phyloP scores from a whole-genome alignment of 2,888 invertebrate genomes.

The Agonopterix heracliana region DNA sequence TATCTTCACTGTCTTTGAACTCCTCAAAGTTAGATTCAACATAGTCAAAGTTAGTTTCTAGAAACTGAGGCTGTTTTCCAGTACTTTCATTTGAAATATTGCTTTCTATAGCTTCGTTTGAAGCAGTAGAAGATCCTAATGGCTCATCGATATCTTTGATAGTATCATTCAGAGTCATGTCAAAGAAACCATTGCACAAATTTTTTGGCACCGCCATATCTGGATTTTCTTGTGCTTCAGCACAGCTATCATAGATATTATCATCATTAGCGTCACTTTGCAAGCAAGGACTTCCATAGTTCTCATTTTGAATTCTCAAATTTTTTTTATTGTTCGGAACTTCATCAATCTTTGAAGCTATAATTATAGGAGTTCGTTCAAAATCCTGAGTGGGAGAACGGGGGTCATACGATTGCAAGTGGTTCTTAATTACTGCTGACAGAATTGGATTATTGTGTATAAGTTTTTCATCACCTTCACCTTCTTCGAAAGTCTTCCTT shows the following conservation, averaged over 20 bases:
- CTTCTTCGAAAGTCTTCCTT: slow-evolving; percentile 63
- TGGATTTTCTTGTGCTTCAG: slow-evolving; percentile 39
- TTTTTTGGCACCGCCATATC: slow-evolving; percentile 57
- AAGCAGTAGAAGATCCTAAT: slow-evolving; percentile 59
- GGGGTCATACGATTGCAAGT: slow-evolving; percentile 71
- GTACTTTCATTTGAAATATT: slow-evolving; percentile 39
- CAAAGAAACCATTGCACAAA: slow-evolving; percentile 52
- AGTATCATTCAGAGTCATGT: slow-evolving; percentile 52
- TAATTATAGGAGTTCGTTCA: slow-evolving; percentile 75
- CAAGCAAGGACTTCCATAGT: slow-evolving; percentile 41
- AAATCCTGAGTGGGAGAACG: slow-evolving; percentile 77
- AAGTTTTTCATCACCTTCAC: slow-evolving; percentile 49
- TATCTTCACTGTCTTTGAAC: slow-evolving; percentile 36
- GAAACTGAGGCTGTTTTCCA: slow-evolving; percentile 57
- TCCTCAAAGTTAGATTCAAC: slow-evolving; percentile 49
- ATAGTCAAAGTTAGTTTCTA: slow-evolving; percentile 79
- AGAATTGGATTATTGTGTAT: slow-evolving; percentile 66
- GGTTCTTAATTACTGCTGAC: slow-evolving; percentile 66
- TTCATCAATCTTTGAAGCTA: slow-evolving; percentile 39
- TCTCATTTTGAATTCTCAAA: slow-evolving; percentile 25
- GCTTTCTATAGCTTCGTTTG: slow-evolving; percentile 54
- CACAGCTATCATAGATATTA: slow-evolving; percentile 34
- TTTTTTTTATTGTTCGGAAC: slow-evolving; percentile 26
- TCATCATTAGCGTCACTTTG: slow-evolving; percentile 32
- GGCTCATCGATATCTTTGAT: slow-evolving; percentile 50